Evolutionary conservation across 1,140 invertebrate genomes (phyloP).

Genomic region (Drosophila nannoptera): DNA sequence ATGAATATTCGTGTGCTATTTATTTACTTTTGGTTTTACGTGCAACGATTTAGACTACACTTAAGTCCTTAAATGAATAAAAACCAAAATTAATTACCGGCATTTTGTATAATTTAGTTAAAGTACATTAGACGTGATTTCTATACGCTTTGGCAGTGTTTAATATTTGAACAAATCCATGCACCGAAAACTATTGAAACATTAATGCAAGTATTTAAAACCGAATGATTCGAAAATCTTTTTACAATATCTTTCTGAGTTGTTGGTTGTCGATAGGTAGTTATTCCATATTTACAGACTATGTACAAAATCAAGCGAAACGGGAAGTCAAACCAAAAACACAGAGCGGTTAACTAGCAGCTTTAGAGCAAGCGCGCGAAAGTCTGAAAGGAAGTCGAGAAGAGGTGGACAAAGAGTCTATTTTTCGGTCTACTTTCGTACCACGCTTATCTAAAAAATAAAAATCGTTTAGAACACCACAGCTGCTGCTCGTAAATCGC

Average conservation of each 20-base stretch:
- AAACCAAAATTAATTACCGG: conserved; percentile 19
- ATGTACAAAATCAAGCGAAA: conserved; percentile 47
- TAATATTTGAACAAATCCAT: conserved; percentile 71
- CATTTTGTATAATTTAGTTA: conserved; percentile 35
- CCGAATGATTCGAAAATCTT: conserved; percentile 26
- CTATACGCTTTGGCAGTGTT: conserved; percentile 77
- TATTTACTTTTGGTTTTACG: background rate
- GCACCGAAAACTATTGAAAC: conserved; percentile 38
- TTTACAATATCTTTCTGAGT: conserved; percentile 22
- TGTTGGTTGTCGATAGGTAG: conserved; percentile 3
- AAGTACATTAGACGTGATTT: conserved; percentile 65
- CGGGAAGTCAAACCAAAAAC: conserved; percentile 13
- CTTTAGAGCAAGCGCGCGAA: conserved; percentile 56
- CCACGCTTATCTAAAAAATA: conserved; percentile 59
- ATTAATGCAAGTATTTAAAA: conserved; percentile 5
- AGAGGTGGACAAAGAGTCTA: conserved; percentile 29
- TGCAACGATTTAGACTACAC: conserved; percentile 22
- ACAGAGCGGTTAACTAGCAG: conserved; percentile 42
- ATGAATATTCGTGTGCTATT: conserved; percentile 44
- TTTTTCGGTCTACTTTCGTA: conserved; percentile 41
- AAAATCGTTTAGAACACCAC: conserved; percentile 68
- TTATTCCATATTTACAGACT: conserved; percentile 60
- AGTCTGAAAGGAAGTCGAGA: conserved; percentile 17
- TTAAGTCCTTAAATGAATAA: background rate
- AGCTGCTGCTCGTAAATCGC: conserved; percentile 71